Conservation (phyloP, 2,113 vertebrate genomes). For the Nestor notabilis region DNA sequence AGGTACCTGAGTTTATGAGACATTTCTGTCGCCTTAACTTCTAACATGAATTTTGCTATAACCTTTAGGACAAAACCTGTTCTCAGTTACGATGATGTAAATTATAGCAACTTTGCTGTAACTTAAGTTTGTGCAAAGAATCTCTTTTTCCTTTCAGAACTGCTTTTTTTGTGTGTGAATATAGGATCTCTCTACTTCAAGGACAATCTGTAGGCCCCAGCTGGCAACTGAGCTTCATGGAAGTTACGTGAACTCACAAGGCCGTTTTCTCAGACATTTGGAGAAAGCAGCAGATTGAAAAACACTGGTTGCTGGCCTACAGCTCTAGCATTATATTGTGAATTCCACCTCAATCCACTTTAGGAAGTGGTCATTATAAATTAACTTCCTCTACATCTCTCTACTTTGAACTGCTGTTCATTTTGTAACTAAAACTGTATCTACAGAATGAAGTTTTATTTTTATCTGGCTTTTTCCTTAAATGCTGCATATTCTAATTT, state of each 20-base stretch:
- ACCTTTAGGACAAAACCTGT: background rate
- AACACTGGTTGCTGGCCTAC: background rate
- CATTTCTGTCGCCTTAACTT: background rate
- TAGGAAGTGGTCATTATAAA: background rate
- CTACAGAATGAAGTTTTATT: conserved; percentile 24
- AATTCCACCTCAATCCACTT: background rate
- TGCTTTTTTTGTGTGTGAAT: background rate
- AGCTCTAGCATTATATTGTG: background rate
- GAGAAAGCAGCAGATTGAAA: background rate
- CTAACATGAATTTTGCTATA: background rate
- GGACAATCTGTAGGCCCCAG: background rate
- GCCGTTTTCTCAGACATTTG: background rate
- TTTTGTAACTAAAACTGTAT: background rate
- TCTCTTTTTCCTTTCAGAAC: background rate
- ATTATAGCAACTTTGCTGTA: background rate
- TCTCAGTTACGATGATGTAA: background rate
- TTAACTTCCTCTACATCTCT: background rate
- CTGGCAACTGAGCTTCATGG: background rate
- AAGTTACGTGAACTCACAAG: background rate
- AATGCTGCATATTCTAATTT: conserved; percentile 7
- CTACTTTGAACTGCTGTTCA: background rate
- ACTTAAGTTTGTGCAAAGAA: background rate
- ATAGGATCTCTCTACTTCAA: background rate
- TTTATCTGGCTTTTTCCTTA: conserved; percentile 36
- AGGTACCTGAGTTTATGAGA: background rate